Percentiles rank a stretch among this genome's conserved stretches.
Conservation (phyloP, 1,140 invertebrate species). For the Bombus impatiens region DNA sequence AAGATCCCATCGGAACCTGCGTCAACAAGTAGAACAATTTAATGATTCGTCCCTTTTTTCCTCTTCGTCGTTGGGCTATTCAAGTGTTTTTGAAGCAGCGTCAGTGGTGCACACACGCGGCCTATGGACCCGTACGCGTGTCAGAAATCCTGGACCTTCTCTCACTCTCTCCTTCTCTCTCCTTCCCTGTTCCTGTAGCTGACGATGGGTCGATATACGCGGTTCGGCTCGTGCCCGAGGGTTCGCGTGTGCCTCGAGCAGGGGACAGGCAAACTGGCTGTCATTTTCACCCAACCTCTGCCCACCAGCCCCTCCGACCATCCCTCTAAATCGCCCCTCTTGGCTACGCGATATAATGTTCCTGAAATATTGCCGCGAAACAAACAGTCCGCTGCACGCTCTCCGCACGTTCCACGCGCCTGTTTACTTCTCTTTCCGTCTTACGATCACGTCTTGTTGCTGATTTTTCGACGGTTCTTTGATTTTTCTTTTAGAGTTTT, state of each 20-base stretch:
- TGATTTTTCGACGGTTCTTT: no score
- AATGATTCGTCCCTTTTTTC: constrained; percentile 5
- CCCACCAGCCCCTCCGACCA: constrained; percentile 12
- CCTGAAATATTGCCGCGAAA: constrained; percentile 56
- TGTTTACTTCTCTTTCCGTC: neutral
- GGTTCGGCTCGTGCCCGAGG: constrained; percentile 36
- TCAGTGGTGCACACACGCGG: neutral
- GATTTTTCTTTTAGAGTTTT: neutral
- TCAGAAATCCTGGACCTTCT: constrained; percentile 36
- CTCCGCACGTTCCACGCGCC: neutral
- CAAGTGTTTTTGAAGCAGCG: constrained; percentile 27
- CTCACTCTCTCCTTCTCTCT: constrained; percentile 9
- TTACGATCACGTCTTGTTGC: neutral
- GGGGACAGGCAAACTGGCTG: constrained; percentile 57
- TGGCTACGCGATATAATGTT: constrained; percentile 46
- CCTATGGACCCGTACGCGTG: constrained; percentile 15
- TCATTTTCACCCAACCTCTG: constrained; percentile 54
- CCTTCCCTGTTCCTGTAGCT: neutral
- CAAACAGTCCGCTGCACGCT: constrained; percentile 41
- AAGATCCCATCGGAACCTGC: neutral
- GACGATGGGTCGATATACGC: constrained; percentile 54
- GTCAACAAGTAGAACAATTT: constrained; percentile 41
- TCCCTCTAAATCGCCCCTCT: constrained; percentile 24
- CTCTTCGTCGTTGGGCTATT: neutral
- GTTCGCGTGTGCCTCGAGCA: constrained; percentile 36